Percentiles rank a stretch among this genome's conserved stretches.
Evolutionary conservation across 1,140 invertebrate genomes (phyloP).

Genomic region (Bombus cullumanus): DNA sequence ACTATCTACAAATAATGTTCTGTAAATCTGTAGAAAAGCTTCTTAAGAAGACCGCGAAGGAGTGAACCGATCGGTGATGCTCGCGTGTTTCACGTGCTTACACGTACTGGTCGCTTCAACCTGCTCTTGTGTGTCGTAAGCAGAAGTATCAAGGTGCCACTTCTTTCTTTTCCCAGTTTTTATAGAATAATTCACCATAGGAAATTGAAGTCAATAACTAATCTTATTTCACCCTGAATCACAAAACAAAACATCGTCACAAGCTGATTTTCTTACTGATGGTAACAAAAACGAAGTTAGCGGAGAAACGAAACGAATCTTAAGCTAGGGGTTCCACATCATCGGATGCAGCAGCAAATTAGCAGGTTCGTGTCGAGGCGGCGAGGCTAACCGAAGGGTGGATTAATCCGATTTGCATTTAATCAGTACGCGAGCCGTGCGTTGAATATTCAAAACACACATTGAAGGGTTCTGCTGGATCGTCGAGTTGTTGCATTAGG

Average conservation of each 20-base stretch:
- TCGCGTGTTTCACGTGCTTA: too few relatives aligned
- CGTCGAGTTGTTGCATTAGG: background rate
- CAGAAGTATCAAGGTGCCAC: too few relatives aligned
- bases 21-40: too few relatives aligned
- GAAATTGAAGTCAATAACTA: background rate
- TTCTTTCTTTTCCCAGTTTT: too few relatives aligned
- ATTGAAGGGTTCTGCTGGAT: background rate
- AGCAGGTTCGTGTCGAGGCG: conserved; percentile 29
- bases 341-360: conserved; percentile 36
- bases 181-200: too few relatives aligned
- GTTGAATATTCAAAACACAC: conserved; percentile 59
- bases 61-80: too few relatives aligned
- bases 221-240: background rate
- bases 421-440: conserved; percentile 44
- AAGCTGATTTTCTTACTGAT: background rate
- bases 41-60: too few relatives aligned
- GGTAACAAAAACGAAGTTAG: background rate
- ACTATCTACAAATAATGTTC: too few relatives aligned
- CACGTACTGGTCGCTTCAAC: too few relatives aligned
- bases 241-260: too few relatives aligned
- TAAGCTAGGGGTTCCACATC: background rate
- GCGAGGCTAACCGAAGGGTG: conserved; percentile 26
- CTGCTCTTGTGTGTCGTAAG: too few relatives aligned
- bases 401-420: conserved; percentile 62
- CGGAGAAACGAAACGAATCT: background rate